These are phyloP conservation scores for Larimichthys crocea DNA, from an alignment of 2,113 vertebrate genomes.

Conservation along the genomic window DNA sequence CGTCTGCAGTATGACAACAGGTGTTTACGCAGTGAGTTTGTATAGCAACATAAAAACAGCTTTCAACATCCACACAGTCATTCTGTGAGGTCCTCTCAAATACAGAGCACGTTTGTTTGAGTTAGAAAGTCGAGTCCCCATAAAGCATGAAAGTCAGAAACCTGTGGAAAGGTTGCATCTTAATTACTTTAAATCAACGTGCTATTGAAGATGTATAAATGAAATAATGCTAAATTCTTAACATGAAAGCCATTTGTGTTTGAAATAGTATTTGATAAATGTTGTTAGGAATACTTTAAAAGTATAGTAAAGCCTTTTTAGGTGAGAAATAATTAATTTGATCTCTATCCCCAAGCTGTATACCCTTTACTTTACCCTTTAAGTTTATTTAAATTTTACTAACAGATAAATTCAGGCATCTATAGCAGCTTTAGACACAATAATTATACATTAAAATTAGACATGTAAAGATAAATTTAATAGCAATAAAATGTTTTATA, in stretches of 20 bases:
- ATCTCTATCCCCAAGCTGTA: background rate
- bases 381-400: background rate
- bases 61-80: background rate
- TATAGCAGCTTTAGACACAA: too few species aligned
- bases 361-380: background rate
- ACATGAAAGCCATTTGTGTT: background rate
- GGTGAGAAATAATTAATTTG: background rate
- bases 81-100: constrained; percentile 18
- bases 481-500: too few species aligned
- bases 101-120: background rate
- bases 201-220: background rate
- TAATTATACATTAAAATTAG: too few species aligned
- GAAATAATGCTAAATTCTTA: background rate
- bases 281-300: background rate
- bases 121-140: background rate
- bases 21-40: constrained; percentile 39
- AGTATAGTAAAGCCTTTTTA: background rate
- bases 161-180: background rate
- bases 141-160: background rate
- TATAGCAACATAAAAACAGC: background rate
- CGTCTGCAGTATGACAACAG: constrained; percentile 62
- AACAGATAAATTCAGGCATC: too few species aligned
- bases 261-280: background rate
- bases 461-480: too few species aligned
- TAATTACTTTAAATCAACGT: background rate